Base-by-base conservation (phyloP, 1,140 invertebrate species). In the Formica exsecta region DNA sequence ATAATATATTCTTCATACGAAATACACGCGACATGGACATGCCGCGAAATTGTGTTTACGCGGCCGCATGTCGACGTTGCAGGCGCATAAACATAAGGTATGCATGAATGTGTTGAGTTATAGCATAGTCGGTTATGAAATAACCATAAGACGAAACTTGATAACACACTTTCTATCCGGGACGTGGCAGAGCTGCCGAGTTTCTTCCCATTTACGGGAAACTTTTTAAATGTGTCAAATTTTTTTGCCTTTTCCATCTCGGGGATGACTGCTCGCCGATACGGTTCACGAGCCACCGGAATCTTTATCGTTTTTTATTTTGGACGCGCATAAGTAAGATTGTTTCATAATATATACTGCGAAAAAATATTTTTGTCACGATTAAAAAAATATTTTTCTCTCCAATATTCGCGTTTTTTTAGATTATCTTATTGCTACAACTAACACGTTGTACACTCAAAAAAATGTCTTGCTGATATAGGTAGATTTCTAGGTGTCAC, bases 81-180 rank as follows among this genome's bases (percentile, higher is more conserved):
- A 73, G 41, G 61, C 41, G 32, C 36, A 61, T 48, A 74, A 70
- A 61, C 79, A 83, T 90, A 83, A 87, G 80, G 89, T 90, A 90
- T 90, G 86, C 86, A 90, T 81, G 86, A 90, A 87, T 62, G 71
- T 76, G 75, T 85, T 81, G 89, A 90, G 75, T 90, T 84, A 90
- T 89, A 88, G 70, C 86, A 57, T 51, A 66, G 85, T 65, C 57
- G 71, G 81, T 83, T 89, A 90, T 87, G 81, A 90, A 90, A 90
- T 90, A 90, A 90, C 86, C 89, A 90, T 90, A 79, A 79, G 64
- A 84, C 86, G 86, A 86, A 90, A 90, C 87, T 90, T 87, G 88
- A 89, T 90, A 90, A 90, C 70, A 76, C 64, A 87, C 68, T 90
- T 89, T 87, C 86, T 75, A 81, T 87, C 66, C 51, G 25, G 36